phyloP scores from a whole-genome alignment of 64 coral and sea anemone genomes.

The Trachythela sp. region DNA sequence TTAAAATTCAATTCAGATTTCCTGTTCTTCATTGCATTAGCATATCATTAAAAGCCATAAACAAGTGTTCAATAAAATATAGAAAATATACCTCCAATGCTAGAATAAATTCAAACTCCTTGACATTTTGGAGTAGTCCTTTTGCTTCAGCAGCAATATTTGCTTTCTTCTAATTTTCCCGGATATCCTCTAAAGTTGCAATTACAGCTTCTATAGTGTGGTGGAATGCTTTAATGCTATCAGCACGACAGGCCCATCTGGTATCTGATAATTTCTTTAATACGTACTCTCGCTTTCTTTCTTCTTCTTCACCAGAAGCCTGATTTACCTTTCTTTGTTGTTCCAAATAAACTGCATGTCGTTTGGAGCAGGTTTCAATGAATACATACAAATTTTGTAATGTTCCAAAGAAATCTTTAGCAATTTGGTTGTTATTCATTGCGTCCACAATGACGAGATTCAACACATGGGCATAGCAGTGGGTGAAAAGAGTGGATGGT shows the following conservation, averaged over 20 bases:
- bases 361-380: slow-evolving; percentile 10
- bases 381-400: slow-evolving; percentile 31
- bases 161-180: background rate
- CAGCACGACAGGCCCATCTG: slow-evolving; percentile 13
- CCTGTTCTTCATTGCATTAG: background rate
- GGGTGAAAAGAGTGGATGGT: background rate
- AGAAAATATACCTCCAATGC: background rate
- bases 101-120: slow-evolving; percentile 15
- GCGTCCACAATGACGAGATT: slow-evolving; percentile 11
- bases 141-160: slow-evolving; percentile 20
- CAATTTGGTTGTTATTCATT: slow-evolving; percentile 15
- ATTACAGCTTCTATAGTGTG: background rate
- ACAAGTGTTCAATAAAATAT: background rate
- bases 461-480: slow-evolving; percentile 13
- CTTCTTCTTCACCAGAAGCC: background rate
- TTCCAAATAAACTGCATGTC: slow-evolving; percentile 11
- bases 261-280: slow-evolving; percentile 13
- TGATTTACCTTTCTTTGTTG: background rate
- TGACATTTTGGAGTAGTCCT: slow-evolving; percentile 15
- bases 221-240: background rate
- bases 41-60: background rate
- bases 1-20: background rate
- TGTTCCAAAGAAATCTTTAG: slow-evolving; percentile 16
- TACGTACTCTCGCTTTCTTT: background rate
- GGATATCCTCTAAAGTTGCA: background rate